phyloP scores from a whole-genome alignment of 2,888 invertebrate species.

The Reticulitermes lucifugus region DNA sequence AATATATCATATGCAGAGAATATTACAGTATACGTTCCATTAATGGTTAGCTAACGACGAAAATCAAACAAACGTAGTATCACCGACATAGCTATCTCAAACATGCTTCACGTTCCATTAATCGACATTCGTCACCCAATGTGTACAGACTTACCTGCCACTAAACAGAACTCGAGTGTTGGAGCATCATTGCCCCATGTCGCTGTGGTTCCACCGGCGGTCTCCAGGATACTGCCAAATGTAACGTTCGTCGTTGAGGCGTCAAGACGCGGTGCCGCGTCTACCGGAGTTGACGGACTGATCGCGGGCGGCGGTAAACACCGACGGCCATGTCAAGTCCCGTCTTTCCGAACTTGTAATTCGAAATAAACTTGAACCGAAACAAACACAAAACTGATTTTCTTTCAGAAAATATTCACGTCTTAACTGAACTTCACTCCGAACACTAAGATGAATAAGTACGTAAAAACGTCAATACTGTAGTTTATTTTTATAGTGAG shows the following conservation, averaged over 20 bases:
- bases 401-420: background rate
- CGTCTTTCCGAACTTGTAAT: background rate
- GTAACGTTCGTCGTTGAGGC: slow-evolving; percentile 3
- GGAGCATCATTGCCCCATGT: slow-evolving; percentile 41
- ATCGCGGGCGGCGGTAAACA: background rate
- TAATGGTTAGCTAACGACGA: too few species aligned
- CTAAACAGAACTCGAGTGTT: slow-evolving; percentile 40
- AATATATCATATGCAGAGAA: too few species aligned
- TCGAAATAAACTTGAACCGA: background rate
- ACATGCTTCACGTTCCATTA: too few species aligned
- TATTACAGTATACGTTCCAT: too few species aligned
- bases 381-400: background rate
- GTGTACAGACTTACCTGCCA: slow-evolving; percentile 26
- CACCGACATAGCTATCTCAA: too few species aligned
- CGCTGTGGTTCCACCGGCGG: slow-evolving; percentile 27
- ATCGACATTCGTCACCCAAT: too few species aligned
- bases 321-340: slow-evolving; percentile 2
- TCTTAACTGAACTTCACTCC: background rate
- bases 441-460: slow-evolving; percentile 3
- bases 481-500: background rate
- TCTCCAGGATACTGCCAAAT: slow-evolving; percentile 37
- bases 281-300: slow-evolving; percentile 4
- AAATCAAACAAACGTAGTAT: too few species aligned
- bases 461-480: background rate
- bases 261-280: background rate